Evolutionary conservation across 2,888 invertebrate genomes (phyloP).

Genomic region (Acheta domesticus): DNA sequence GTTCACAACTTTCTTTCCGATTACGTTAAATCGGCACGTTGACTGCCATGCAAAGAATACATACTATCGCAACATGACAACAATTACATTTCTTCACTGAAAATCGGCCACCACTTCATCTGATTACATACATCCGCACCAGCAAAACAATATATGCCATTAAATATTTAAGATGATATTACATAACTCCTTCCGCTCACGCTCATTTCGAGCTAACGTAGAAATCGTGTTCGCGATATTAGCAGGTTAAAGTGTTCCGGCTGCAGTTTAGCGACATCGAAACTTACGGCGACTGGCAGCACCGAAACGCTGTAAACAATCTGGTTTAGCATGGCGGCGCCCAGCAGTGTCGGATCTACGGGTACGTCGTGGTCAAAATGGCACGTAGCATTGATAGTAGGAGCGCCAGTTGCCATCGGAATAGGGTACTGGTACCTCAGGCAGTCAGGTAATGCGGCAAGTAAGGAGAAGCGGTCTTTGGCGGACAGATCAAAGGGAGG

Average conservation of each 20-base stretch:
- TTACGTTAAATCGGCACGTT: too few relatives aligned
- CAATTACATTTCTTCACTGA: not conserved
- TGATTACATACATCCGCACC: not conserved
- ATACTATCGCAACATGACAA: not conserved
- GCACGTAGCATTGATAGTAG: constrained; percentile 80
- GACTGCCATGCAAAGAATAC: too few relatives aligned
- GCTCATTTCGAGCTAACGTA: not conserved
- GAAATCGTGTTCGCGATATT: not conserved
- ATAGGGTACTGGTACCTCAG: constrained; percentile 74
- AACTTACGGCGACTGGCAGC: not conserved
- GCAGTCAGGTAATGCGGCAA: constrained; percentile 49
- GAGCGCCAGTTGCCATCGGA: constrained; percentile 78
- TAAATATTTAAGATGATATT: not conserved
- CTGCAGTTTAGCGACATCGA: not conserved
- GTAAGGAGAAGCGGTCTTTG: constrained; percentile 39
- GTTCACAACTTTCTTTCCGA: too few relatives aligned
- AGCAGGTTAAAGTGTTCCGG: not conserved
- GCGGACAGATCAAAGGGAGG: constrained; percentile 51
- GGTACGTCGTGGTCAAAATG: constrained; percentile 57
- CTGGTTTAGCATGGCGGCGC: constrained; percentile 29
- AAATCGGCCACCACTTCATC: not conserved
- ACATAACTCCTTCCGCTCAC: not conserved
- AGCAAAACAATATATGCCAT: not conserved
- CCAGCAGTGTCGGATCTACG: constrained; percentile 34
- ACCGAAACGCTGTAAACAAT: not conserved